Base-by-base conservation (phyloP, 2,888 invertebrate genomes). In the Dorcus hopei region DNA sequence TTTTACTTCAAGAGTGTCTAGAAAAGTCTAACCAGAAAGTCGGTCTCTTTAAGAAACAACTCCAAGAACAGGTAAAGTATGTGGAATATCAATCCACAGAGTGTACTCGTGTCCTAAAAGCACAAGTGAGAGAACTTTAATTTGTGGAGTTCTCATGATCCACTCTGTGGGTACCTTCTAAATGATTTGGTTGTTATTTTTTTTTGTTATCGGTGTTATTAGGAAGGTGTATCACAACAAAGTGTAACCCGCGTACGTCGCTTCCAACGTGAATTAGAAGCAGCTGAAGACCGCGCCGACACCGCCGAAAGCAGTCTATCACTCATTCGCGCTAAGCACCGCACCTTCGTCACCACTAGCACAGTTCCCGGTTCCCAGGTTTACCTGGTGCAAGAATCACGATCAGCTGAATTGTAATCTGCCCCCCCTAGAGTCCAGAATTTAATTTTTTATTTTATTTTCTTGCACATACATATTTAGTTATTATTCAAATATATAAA, bases 231-330 rank as follows among this genome's bases (percentile, higher is more conserved):
- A 80, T 94, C 94, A 70, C 88, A 89, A 80, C 94, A 94, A 81
- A 93, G 90, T 81, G 90, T 97, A 72, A 95, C 95, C 79, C 88
- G 97, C 79, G 96, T 96, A 71, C 94, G 97, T 80, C 90, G 96
- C 82, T 97, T 97, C 95, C 97, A 97, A 81, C 90, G 97, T 74
- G 97, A 97, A 82, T 82, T 97, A 78, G 97, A 97, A 80, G 96
- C 97, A 54, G 97, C 97, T 68, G 97, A 97, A 80, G 96, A 96
- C 80, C 92, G 97, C 72, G 96, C 96, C 72, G 96, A 97, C 74
- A 87, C 87, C 71, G 96, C 96, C 71, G 96, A 97, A 83, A 92
- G 91, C 85, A 95, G 92, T 81, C 86, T 97, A 79, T 89, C 91
- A 72, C 85, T 97, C 80, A 95, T 97, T 84, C 91, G 97, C 75